Base-by-base conservation (phyloP, 2,113 vertebrate genomes). In the Ardeotis arabs region DNA sequence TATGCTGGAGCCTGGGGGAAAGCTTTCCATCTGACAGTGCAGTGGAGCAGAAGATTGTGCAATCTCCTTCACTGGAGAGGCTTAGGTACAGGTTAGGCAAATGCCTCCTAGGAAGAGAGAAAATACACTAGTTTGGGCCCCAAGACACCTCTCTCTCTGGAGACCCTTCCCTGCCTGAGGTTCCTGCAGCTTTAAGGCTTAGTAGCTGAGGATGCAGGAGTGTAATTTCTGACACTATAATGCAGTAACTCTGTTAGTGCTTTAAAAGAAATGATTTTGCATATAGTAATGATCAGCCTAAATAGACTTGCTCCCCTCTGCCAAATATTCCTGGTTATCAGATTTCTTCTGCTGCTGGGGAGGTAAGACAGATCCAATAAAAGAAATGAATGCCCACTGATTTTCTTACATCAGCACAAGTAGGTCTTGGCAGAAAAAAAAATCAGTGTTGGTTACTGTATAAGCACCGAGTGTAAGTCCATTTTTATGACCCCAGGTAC, bases 401-500 rank as follows among this genome's bases (percentile, higher is more conserved):
- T 19, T 31, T 87, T 77, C n/a, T 87, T 44, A 50, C 56, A 66
- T 87, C 37, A 78, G 20, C 49, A 81, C 23, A 55, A 55, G 10
- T 18, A 45, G 16, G 6, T 39, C 33, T 60, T 79, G 58, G 29
- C 23, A 56, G 44, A 25, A 84, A 58, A n/a, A 66, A 23, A 10
- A 67, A 23, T 7, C 8, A 2, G 2, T 56, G 35, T 35, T 87
- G 58, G 27, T 82, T 60, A 67, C 33, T 60, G 44, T 44, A 22
- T 23, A 72, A 82, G 20, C 29, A 37, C 12, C 1, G 1, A 27
- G 18, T 4, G 2, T 11, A 10, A 16, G n/a, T 23, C 39, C 4
- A 7, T 68, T 67, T 79, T 53, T 49, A 33, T 11, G 16, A 35
- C 9, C 29, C 15, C 7, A 33, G 76, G 44, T 41, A 59, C 31